Conservation (phyloP, 2,888 invertebrate genomes). For the Tupiocoris notatus region DNA sequence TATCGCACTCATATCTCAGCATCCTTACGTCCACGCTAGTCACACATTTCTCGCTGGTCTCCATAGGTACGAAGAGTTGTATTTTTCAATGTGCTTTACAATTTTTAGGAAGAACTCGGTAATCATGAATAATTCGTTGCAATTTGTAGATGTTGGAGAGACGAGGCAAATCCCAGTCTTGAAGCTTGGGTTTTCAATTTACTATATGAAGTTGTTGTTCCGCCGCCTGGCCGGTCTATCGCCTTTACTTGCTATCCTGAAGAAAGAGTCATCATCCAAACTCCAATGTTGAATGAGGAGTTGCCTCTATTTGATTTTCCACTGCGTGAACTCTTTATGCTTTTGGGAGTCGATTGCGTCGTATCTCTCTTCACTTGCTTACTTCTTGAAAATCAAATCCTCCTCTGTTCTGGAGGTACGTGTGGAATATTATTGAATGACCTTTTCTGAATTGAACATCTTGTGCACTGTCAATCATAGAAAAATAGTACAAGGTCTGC, state of each 20-base stretch:
- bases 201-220: slow-evolving; percentile 89
- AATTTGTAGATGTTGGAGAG: slow-evolving; percentile 49
- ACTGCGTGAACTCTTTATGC: slow-evolving; percentile 79
- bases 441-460: too few species aligned
- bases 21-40: slow-evolving; percentile 84
- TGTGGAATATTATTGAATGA: too few species aligned
- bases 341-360: slow-evolving; percentile 88
- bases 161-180: slow-evolving; percentile 68
- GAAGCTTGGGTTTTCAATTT: slow-evolving; percentile 95
- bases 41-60: slow-evolving; percentile 83
- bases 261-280: slow-evolving; percentile 63
- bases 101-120: too few species aligned
- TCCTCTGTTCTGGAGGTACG: slow-evolving; percentile 85
- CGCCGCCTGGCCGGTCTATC: slow-evolving; percentile 83
- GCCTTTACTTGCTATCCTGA: slow-evolving; percentile 50
- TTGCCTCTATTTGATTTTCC: slow-evolving; percentile 94
- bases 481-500: too few species aligned
- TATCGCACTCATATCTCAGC: slow-evolving; percentile 87
- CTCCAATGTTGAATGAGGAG: slow-evolving; percentile 75
- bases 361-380: slow-evolving; percentile 93
- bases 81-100: too few species aligned
- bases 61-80: slow-evolving; percentile 76
- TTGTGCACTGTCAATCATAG: too few species aligned
- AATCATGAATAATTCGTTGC: too few species aligned
- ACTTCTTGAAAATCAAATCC: slow-evolving; percentile 92